Evolutionary conservation across 2,888 invertebrate genomes (phyloP).

Genomic region (Caenorhabditis angaria): DNA sequence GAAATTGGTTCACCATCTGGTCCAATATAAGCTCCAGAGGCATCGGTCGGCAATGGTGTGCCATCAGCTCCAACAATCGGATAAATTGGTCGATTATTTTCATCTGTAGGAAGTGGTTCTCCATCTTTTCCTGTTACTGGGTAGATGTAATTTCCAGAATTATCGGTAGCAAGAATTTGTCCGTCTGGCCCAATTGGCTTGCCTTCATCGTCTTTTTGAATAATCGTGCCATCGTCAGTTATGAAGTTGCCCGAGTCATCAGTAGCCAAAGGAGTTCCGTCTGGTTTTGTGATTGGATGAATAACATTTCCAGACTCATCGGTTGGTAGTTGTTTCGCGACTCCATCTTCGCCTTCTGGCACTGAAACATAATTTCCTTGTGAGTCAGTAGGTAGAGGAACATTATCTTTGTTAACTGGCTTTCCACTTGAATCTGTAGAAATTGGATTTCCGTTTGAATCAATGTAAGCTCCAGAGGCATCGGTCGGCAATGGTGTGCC

Average conservation of each 20-base stretch:
- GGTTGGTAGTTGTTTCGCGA: background rate
- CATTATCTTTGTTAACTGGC: constrained; percentile 30
- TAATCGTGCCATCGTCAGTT: constrained; percentile 15
- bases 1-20: constrained; percentile 42
- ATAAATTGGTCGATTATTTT: constrained; percentile 21
- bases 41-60: constrained; percentile 36
- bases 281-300: constrained; percentile 31
- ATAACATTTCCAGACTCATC: constrained; percentile 47
- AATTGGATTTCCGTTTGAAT: constrained; percentile 34
- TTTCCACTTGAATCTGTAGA: constrained; percentile 39
- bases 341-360: constrained; percentile 21
- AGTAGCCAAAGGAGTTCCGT: constrained; percentile 28
- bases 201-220: constrained; percentile 28
- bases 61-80: constrained; percentile 42
- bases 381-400: constrained; percentile 55
- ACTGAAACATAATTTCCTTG: constrained; percentile 43
- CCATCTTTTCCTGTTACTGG: constrained; percentile 34
- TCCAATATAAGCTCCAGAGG: constrained; percentile 32
- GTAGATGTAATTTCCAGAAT: constrained; percentile 30
- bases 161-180: constrained; percentile 36
- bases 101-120: constrained; percentile 30
- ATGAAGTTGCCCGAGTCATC: constrained; percentile 30
- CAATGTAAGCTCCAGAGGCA: constrained; percentile 26
- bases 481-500: constrained; percentile 39
- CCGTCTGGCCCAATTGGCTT: constrained; percentile 44